phyloP scores from a whole-genome alignment of 2,113 vertebrate species.

The Heteronetta atricapilla region DNA sequence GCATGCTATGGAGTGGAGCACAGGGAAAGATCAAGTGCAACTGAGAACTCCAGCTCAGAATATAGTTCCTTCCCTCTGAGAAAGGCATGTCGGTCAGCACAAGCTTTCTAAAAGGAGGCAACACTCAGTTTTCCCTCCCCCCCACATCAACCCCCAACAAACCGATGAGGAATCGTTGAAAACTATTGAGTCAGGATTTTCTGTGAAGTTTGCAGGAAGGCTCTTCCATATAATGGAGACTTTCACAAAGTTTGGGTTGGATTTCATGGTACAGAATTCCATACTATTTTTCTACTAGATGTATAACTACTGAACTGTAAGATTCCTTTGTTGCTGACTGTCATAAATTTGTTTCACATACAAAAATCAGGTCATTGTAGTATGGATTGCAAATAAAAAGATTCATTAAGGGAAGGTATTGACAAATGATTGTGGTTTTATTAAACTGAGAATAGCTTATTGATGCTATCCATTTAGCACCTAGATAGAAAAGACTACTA shows the following conservation, averaged over 20 bases:
- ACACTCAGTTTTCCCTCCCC: background rate
- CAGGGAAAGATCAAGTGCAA: background rate
- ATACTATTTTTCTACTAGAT: background rate
- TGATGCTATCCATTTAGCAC: background rate
- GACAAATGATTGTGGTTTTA: background rate
- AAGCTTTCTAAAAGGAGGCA: background rate
- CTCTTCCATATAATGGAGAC: background rate
- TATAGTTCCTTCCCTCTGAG: background rate
- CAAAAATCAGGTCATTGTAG: background rate
- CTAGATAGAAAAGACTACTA: background rate
- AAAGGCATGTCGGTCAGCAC: background rate
- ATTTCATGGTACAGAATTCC: background rate
- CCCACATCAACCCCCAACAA: fast-evolving
- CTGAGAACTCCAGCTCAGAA: background rate
- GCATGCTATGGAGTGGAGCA: background rate
- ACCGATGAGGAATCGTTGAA: background rate
- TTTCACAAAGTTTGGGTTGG: background rate
- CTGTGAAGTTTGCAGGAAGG: background rate
- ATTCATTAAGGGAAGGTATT: background rate
- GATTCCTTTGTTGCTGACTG: background rate
- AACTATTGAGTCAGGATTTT: background rate
- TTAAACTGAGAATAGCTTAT: background rate
- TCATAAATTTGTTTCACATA: background rate
- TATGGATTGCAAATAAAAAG: background rate
- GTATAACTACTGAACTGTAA: background rate